Base-by-base conservation (phyloP, 1,140 invertebrate genomes). In the Agrilus planipennis region DNA sequence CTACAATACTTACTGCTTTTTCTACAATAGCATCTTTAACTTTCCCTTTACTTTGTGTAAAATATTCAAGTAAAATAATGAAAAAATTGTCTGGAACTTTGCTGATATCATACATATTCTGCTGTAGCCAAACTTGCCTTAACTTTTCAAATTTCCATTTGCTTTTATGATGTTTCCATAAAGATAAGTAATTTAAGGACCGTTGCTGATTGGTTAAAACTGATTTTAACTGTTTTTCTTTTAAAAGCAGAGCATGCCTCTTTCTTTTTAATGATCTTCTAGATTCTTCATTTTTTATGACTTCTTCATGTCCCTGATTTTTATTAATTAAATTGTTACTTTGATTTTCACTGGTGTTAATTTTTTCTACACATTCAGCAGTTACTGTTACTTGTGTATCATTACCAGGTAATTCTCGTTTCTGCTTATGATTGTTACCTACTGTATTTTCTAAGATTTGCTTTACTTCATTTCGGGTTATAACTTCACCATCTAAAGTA, bases 111-210 rank as follows among this genome's bases (percentile, higher is more conserved):
- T 82, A 72, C 46, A 81, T 70, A 51, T 80, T 71, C 47, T 80
- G 75, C 27, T 75, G 72, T 15, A 85, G 60, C 70, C 79, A 83
- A n/a, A 77, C 70, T 61, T 84, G 82, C 41, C 72, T 75, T 1
- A 77, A 50, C 58, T 84, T 85, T 54, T 78, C 78, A 57, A 84
- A 85, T 55, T 81, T 84, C 82, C 82, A 85, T 50, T 80, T 71
- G 36, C 62, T 62, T 39, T 63, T 67, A 35, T 73, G 64, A 52
- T 80, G 65, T 60, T 81, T 78, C 82, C 82, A 85, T 56, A 78
- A 73, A 4, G 66, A 66, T 4, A 77, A 51, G 52, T 77, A 77
- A 46, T 65, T 72, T 19, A 72, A 58, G 28, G 62, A 64, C 41
- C 69, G 52, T 22, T 57, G 36, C 40, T 58, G 57, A n/a, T 47